Conservation (phyloP, 2,888 invertebrate genomes). For the Spilosoma lubricipeda region DNA sequence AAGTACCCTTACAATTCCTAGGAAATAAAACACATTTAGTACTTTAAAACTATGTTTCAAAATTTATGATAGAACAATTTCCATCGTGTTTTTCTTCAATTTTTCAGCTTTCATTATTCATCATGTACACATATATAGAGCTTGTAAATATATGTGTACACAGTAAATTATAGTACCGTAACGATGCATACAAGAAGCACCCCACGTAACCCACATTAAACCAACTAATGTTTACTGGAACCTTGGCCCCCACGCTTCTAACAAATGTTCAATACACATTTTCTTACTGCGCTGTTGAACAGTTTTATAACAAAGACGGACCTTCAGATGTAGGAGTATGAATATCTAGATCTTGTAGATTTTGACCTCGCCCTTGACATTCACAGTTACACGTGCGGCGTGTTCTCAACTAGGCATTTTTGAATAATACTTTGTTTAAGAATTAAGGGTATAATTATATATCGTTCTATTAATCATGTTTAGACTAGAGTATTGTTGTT, state of each 20-base stretch:
- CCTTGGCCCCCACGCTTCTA: slow-evolving; percentile 18
- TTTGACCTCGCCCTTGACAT: slow-evolving; percentile 69
- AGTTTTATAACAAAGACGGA: slow-evolving; percentile 51
- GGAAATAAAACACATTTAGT: not conserved
- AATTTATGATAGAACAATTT: not conserved
- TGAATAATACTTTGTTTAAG: not conserved
- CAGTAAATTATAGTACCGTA: slow-evolving; percentile 11
- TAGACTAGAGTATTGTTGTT: too few relatives aligned
- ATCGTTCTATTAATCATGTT: too few relatives aligned
- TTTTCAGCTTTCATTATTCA: not conserved
- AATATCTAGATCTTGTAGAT: slow-evolving; percentile 66
- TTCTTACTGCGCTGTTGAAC: slow-evolving; percentile 35
- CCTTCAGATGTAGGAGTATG: slow-evolving; percentile 74
- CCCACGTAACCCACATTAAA: slow-evolving; percentile 19
- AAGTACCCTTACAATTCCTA: not conserved
- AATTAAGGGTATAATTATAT: not conserved
- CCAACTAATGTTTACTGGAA: slow-evolving; percentile 15
- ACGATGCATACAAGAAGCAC: slow-evolving; percentile 7
- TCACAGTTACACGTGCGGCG: slow-evolving; percentile 42
- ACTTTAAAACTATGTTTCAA: not conserved
- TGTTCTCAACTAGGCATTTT: slow-evolving; percentile 34
- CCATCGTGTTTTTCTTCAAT: not conserved
- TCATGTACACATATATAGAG: not conserved
- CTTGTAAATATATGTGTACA: slow-evolving; percentile 3
- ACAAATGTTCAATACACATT: slow-evolving; percentile 37